Base-by-base conservation (phyloP, 1,140 invertebrate species). In the Caenorhabditis briggsae region DNA sequence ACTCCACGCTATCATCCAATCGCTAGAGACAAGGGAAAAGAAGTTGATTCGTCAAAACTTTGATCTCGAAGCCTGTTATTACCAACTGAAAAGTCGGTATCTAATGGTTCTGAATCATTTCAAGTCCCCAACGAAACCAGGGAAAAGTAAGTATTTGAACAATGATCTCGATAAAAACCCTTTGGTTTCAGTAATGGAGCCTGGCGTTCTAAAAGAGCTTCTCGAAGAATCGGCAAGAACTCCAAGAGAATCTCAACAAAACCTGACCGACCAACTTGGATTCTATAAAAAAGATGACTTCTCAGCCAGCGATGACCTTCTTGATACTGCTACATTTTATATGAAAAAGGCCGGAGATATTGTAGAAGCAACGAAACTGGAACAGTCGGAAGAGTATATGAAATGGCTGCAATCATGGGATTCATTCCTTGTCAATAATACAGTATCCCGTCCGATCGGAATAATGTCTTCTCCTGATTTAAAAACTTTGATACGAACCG, bases 41-140 rank as follows among this genome's bases (percentile, higher is more conserved):
- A 74, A 88, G 23, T 20, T 84, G 41, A 88, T 56, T 50, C 55
- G 85, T 11, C 70, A 83, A 23, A 88, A 82, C 82, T 89, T 89
- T 53, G 88, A 89, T n/a, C 56, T 87, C 2, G 88, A 89, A 61
- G 89, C 88, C 0, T 82, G 82, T 43, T 89, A 89, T 50, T 89
- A 89, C 46, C 82, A 87, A 41, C 64, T 89, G 56, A 89, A 89
- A 59, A 89, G 88, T 56, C 61, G 87, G 9, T 89, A 89, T 87
- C 43, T 89, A 18, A 89, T 89, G 88, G 82, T 89, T 23, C 58
- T 89, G 8, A 89, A 89, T 53, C 89, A 89, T 58, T 89, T 89
- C 82, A 89, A 89, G 23, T 89, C 88, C 2, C 85, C 88, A 1
- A 82, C 82, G 41, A 89, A 89, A 48, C 85, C 85, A 12, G 85